Evolutionary conservation across 2,113 vertebrate genomes (phyloP), one percentile per base, ranked within the genome.

Genomic region (Myrmecophaga tridactyla): DNA sequence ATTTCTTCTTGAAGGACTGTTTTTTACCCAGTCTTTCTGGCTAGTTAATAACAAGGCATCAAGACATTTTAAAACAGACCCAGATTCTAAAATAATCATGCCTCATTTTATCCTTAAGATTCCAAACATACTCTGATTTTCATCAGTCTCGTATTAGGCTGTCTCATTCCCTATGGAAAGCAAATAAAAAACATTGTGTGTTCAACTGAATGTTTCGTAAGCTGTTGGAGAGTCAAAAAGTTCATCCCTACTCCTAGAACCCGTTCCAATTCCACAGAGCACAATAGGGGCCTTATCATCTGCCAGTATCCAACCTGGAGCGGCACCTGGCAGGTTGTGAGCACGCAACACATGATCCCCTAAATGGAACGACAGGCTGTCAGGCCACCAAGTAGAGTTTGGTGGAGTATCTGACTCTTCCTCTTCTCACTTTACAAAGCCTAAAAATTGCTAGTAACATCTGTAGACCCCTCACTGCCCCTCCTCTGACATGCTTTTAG

Each of bases 41-140:
- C 13, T 56, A 93, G 5, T 3, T 89, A 90, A 70, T 0, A n/a
- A 41, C 29, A 8, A 39, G n/a, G 81, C 17, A 95, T 46, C 20
- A 31, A 78, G 18, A 27, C 20, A 78, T 82, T 94, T 94, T 69
- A 94, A 95, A 93, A 88, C 56, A 88, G 25, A n/a, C 0, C 21
- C 25, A 76, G 70, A 70, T 84, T 93, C 43, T 62, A 96, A 96
- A 94, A 51, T 73, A 94, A 89, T 73, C 34, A 48, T 51, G 17
- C 46, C 4, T 27, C 72, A 81, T 86, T 73, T 51, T 51, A 2
- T 65, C 60, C 1, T 88, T 23, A 76, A 78, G 36, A 39, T 77
- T 90, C 15, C 13, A 85, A 77, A 78, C 4, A 85, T 31, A 78
- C 60, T 87, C 23, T 85, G 43, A 62, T 29, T 89, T 88, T 88